Base-by-base conservation (phyloP, 2,888 invertebrate species). In the Pyralis farinalis region DNA sequence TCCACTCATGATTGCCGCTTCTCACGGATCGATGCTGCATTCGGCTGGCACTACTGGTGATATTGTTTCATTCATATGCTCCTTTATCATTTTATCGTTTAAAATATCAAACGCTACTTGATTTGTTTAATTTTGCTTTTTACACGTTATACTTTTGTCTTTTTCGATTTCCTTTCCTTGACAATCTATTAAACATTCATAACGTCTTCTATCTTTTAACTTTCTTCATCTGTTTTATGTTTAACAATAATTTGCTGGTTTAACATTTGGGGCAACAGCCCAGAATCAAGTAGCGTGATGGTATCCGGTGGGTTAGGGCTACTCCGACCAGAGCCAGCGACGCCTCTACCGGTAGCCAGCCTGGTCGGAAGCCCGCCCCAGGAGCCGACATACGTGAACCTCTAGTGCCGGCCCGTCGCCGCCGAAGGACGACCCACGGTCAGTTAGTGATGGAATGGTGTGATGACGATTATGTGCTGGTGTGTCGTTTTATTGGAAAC, bases 311-410 rank as follows among this genome's bases (percentile, higher is more conserved):
- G 86, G 47, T 63, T 88, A 47, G 89, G 86, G 62, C 80, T 87
- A 44, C 87, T 77, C 53, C 76, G 89, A 63, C 85, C 91, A 66
- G 91, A 91, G 86, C 88, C 90, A 70, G 79, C 85, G 72, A 72
- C 88, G 54, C 85, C 88, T 48, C 80, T 88, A 61, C 83, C 84
- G 47, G 71, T 76, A 42, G 73, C 76, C 31, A 71, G 77, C 51
- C 74, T 86, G 53, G 81, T 83, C 47, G 90, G 91, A 58, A 91
- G 92, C 76, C 92, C 93, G 62, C 94, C 94, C 50, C 96, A 96
- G 90, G 96, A 96, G 90, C 96, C 96, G 63, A 96, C 97, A 68
- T 97, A 97, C 91, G 97, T 96, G 88, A 96, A 96, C 93, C 96
- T 96, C 92, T 95, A 95, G 94, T 93, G 91, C 87, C 83, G 84